Evolutionary conservation across 2,888 invertebrate genomes (phyloP).

Genomic region (Vesta saturnalis): DNA sequence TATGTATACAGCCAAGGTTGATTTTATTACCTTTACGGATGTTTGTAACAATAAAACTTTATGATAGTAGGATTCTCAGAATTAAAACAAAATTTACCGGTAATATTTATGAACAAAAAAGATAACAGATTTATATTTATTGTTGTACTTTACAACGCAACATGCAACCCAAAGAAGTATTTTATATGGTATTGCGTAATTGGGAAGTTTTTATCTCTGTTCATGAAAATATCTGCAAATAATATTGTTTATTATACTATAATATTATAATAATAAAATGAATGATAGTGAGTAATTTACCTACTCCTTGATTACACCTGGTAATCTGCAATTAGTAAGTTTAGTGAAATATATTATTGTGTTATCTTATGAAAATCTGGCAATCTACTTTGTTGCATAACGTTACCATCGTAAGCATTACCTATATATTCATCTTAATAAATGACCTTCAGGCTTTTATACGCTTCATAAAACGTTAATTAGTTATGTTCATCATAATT

Average conservation of each 20-base stretch:
- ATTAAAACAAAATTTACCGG: conserved; percentile 1
- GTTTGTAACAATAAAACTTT: conserved; percentile 8
- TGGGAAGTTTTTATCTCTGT: not conserved
- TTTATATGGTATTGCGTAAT: conserved; percentile 9
- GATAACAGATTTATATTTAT: conserved; percentile 1
- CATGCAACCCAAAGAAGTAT: not conserved
- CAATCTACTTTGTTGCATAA: conserved; percentile 30
- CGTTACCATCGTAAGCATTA: conserved; percentile 29
- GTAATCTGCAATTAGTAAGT: not conserved
- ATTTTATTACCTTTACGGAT: conserved; percentile 11
- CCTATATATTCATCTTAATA: conserved; percentile 26
- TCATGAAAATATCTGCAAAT: no score
- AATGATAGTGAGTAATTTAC: no score
- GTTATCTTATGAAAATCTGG: no score
- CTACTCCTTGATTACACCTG: not conserved
- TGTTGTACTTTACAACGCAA: conserved; percentile 1
- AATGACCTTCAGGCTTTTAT: conserved; percentile 37
- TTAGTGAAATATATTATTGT: not conserved
- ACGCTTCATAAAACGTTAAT: conserved; percentile 39
- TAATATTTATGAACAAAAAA: not conserved
- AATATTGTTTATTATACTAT: no score
- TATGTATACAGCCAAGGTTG: conserved; percentile 3
- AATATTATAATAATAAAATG: no score
- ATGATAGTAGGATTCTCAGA: conserved; percentile 8
- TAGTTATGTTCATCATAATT: conserved; percentile 21